phyloP scores from a whole-genome alignment of 2,113 vertebrate genomes.

The Tragulus kanchil region DNA sequence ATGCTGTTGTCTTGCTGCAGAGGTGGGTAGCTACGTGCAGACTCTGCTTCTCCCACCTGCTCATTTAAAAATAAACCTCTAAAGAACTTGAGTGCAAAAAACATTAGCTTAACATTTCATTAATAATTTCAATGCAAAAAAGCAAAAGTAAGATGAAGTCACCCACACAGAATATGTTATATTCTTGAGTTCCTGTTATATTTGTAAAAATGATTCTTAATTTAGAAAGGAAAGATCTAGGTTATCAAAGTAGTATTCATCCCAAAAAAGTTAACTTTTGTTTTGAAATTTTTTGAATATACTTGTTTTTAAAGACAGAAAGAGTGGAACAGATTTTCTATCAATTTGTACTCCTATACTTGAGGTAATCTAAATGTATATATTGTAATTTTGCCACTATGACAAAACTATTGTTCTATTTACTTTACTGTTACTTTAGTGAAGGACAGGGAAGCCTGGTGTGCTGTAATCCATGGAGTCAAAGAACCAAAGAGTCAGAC shows the following conservation, averaged over 20 bases:
- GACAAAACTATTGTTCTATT: conserved; percentile 13
- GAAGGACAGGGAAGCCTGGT: neutral
- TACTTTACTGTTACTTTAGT: neutral
- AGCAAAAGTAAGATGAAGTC: conserved; percentile 77
- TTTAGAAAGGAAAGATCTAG: conserved; percentile 69
- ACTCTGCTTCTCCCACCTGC: conserved; percentile 78
- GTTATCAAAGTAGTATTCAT: conserved; percentile 60
- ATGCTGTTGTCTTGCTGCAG: conserved; percentile 47
- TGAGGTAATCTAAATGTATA: neutral
- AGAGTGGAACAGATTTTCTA: neutral
- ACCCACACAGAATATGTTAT: conserved; percentile 68
- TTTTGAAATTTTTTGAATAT: conserved; percentile 57
- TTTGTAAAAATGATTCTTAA: conserved; percentile 74
- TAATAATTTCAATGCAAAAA: conserved; percentile 83
- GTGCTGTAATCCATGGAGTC: neutral
- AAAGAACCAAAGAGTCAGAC: neutral
- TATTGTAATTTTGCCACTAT: neutral
- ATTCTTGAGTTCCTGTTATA: conserved; percentile 72
- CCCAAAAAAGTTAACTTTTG: conserved; percentile 50
- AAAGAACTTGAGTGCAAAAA: conserved; percentile 70
- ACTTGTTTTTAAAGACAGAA: conserved; percentile 48
- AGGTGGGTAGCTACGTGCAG: conserved; percentile 61
- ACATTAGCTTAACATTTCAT: conserved; percentile 79
- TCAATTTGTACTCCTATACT: neutral
- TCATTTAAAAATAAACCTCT: conserved; percentile 81